A percentile compares a stretch with the other conserved stretches of the same genome.
Evolutionary conservation across 2,888 invertebrate genomes (phyloP).

Genomic region (Quadriops clusia): DNA sequence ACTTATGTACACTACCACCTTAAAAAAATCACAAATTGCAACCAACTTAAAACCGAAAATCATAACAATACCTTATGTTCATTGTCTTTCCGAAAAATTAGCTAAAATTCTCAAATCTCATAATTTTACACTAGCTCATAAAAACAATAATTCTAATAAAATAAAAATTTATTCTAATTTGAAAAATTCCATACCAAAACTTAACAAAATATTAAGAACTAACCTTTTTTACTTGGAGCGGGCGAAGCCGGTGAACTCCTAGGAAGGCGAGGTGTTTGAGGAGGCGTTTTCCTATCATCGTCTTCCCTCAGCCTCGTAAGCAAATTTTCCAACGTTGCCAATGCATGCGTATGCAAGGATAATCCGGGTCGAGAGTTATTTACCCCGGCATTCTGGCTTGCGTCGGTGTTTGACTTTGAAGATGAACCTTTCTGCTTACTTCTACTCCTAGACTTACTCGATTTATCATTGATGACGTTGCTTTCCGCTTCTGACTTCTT

Average conservation of each 20-base stretch:
- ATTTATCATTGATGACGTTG: constrained; percentile 15
- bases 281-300: constrained; percentile 40
- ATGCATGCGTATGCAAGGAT: constrained; percentile 40
- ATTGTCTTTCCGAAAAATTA: no score
- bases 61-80: no score
- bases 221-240: constrained; percentile 54
- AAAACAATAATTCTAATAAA: no score
- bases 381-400: constrained; percentile 12
- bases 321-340: constrained; percentile 46
- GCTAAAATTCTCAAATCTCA: no score
- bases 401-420: constrained; percentile 21
- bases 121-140: no score
- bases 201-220: constrained; percentile 3
- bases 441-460: constrained; percentile 22
- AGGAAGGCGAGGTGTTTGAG: constrained; percentile 50
- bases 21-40: constrained; percentile 1
- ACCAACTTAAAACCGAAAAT: no score
- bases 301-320: constrained; percentile 45
- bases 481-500: constrained; percentile 28
- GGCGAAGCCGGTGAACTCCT: constrained; percentile 69
- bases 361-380: constrained; percentile 21
- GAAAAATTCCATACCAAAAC: no score
- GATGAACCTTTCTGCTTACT: constrained; percentile 25
- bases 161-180: no score
- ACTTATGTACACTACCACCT: background rate